Base-by-base conservation (phyloP, 2,113 vertebrate species). In the Crocuta crocuta region DNA sequence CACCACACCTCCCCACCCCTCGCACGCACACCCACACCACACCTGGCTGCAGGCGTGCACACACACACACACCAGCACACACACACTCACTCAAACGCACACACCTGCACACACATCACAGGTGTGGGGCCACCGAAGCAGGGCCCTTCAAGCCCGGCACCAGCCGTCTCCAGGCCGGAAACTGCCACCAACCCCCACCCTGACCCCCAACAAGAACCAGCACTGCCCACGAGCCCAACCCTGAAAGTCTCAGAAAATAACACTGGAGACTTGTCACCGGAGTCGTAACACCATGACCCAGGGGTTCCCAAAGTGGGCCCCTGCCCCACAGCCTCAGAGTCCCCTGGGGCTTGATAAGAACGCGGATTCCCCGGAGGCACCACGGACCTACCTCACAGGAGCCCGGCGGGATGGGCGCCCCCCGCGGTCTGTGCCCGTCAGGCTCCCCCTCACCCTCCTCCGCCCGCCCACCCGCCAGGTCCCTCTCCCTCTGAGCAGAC, bases 131-230 rank as follows among this genome's bases (percentile, higher is more conserved):
- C 70, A 19, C 16, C 35, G 11, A 4, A 79, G 15, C 24, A n/a
- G 5, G 28, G 13, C 39, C 1, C 39, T 45, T 2, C 17, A 70
- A 8, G 12, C n/a, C 21, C 58, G 3, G 23, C 55, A 12, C 43
- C 9, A 28, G 31, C 11, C 73, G 24, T 9, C 61, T 5, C 28
- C 43, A 24, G n/a, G 63, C 19, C 31, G 26, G 19, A 61, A 9
- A 21, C 1, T 1, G 2, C 11, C 0, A 1, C 9, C 26, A 55
- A 21, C 1, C 1, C 1, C 11, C 0, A 0, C 9, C 26, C 23
- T 10, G 35, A 35, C 16, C 31, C 24, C 12, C 43, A 21, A 35
- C 26, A 12, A 21, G 43, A 63, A 13, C 15, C 39, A 53, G 11
- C 26, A 11, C 9, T 7, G 19, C 43, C 70, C 6, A 1, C 0